Percentiles rank a stretch among this genome's conserved stretches.
Conservation (phyloP, 2,797 vertebrate species). For the Leuciscus waleckii region DNA sequence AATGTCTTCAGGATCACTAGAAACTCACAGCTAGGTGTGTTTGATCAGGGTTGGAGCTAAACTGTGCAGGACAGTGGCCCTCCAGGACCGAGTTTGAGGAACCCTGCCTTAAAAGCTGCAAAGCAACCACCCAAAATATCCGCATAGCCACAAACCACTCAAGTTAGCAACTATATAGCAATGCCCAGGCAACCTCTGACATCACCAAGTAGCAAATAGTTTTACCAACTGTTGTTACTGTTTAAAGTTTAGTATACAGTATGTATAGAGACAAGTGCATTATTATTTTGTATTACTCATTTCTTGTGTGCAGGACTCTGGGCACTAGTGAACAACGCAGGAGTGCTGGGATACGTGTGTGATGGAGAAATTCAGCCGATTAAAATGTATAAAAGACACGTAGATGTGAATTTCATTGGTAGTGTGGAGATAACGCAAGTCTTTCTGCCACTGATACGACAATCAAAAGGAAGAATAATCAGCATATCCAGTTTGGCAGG, state of each 20-base stretch:
- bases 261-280: background rate
- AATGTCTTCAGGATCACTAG: too few species aligned
- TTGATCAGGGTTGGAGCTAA: too few species aligned
- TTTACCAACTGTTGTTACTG: background rate
- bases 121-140: background rate
- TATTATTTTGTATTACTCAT: background rate
- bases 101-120: background rate
- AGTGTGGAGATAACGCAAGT: slow-evolving; percentile 81
- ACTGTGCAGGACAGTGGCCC: too few species aligned
- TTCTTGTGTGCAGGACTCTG: slow-evolving; percentile 81
- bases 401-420: slow-evolving; percentile 89
- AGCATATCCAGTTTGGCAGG: slow-evolving; percentile 86
- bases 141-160: background rate
- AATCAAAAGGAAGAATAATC: slow-evolving; percentile 83
- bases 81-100: too few species aligned
- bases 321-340: slow-evolving; percentile 89
- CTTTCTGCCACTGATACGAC: slow-evolving; percentile 85
- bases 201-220: background rate
- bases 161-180: background rate
- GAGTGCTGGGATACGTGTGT: slow-evolving; percentile 73
- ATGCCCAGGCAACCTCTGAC: background rate
- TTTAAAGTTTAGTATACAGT: background rate
- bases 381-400: slow-evolving; percentile 71
- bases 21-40: too few species aligned
- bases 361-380: slow-evolving; percentile 84